Base-by-base conservation (phyloP, 2,888 invertebrate species). In the Lymantria monacha region DNA sequence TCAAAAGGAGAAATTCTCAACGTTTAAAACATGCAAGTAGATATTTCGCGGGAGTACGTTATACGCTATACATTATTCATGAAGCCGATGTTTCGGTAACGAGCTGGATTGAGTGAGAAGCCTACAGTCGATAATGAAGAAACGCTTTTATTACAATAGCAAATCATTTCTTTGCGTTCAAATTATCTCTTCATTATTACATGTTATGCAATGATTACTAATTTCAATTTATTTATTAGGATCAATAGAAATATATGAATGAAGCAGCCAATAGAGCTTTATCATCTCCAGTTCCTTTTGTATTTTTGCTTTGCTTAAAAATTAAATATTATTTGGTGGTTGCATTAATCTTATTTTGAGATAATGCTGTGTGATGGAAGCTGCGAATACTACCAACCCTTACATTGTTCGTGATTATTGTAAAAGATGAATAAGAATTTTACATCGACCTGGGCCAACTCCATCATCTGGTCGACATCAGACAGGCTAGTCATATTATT, bases 31-130 rank as follows among this genome's bases (percentile, higher is more conserved):
- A 85, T 83, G 79, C 81, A 84, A 83, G 84, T 83, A 74, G 78
- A 81, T 84, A 84, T 84, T 79, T 83, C 75, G 76, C 73, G 70
- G 65, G 71, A 77, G 77, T 76, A 81, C 82, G 81, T 86, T 88
- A 87, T 83, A 80, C 84, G 73, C 72, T 69, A 80, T 87, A 82
- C 84, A 87, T 89, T 87, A 88, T 90, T 89, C 87, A 89, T 87
- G 87, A 84, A 74, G 67, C 67, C 76, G 66, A 71, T 85, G 81
- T 84, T 82, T 83, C 76, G 74, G 78, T 88, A 87, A 87, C 87
- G 86, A 89, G 84, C 76, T 71, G 78, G 80, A 79, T 79, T 78
- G 79, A 80, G 79, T 83, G 72, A 71, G 76, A 80, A 76, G 76
- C 79, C 80, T 72, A 79, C 79, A 75, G 79, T 74, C 79, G 77